Conservation (phyloP, 2,113 vertebrate genomes). For the Glaucomys volans region DNA sequence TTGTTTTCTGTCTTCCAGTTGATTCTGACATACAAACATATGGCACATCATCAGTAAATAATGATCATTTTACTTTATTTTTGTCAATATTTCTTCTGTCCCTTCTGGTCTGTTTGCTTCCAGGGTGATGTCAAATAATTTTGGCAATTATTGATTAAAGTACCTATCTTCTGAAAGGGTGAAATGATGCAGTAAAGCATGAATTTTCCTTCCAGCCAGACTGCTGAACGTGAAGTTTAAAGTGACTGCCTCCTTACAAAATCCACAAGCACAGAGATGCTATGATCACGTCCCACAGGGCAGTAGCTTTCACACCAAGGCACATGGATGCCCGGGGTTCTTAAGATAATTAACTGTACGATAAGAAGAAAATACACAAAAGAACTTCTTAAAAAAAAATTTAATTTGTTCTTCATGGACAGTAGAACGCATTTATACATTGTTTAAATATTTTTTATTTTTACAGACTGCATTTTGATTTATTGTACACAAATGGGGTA, state of each 20-base stretch:
- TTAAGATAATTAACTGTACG: background rate
- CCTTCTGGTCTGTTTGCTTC: background rate
- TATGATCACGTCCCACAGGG: background rate
- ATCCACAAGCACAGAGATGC: background rate
- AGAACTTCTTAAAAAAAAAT: background rate
- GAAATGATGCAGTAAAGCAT: background rate
- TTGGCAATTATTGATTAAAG: background rate
- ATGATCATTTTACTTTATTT: constrained; percentile 38
- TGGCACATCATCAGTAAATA: background rate
- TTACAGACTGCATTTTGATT: too few relatives aligned
- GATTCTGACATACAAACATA: constrained; percentile 17
- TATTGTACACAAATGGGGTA: too few relatives aligned
- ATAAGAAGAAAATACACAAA: background rate
- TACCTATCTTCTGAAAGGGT: background rate
- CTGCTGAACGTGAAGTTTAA: background rate
- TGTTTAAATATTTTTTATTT: too few relatives aligned
- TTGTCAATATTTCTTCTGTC: constrained; percentile 23
- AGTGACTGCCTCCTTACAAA: background rate
- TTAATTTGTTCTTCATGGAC: too few relatives aligned
- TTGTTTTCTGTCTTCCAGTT: background rate
- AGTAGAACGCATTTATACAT: too few relatives aligned
- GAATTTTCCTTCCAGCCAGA: background rate
- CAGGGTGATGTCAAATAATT: background rate
- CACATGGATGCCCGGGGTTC: background rate
- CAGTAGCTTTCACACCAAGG: background rate